phyloP scores from a whole-genome alignment of 2,113 vertebrate genomes.

The Elanus axillaris region DNA sequence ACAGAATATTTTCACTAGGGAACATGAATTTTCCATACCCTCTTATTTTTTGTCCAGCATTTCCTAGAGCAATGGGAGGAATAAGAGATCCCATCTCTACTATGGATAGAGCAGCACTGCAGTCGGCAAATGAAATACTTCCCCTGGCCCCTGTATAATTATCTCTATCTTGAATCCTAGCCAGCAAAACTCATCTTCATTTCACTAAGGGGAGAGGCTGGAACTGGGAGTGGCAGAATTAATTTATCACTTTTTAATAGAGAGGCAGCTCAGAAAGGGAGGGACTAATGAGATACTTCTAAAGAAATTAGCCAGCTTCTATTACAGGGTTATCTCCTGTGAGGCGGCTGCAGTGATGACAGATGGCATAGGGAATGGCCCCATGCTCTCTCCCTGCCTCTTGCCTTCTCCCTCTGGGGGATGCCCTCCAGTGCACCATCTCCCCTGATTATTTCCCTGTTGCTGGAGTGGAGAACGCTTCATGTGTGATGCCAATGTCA shows the following conservation, averaged over 20 bases:
- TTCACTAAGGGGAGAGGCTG: constrained; percentile 67
- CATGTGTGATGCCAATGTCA: not conserved
- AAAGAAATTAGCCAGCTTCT: constrained; percentile 81
- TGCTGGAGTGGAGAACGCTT: not conserved
- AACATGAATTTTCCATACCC: not conserved
- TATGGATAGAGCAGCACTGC: not conserved
- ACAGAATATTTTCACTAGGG: not conserved
- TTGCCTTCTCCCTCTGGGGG: not conserved
- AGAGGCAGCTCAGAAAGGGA: constrained; percentile 74
- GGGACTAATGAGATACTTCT: constrained; percentile 80
- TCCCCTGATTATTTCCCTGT: not conserved
- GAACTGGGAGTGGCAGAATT: constrained; percentile 73
- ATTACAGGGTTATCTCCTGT: constrained; percentile 69
- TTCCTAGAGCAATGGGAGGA: not conserved
- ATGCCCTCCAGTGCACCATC: not conserved
- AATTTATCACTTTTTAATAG: constrained; percentile 84
- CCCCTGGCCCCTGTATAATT: constrained; percentile 57
- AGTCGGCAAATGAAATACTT: not conserved
- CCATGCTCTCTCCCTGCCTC: not conserved
- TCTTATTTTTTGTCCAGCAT: not conserved
- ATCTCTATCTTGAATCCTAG: constrained; percentile 47
- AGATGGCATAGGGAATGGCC: not conserved
- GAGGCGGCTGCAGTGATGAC: not conserved
- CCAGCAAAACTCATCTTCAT: constrained; percentile 62
- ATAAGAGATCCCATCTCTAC: not conserved